Base-by-base conservation (phyloP, 1,140 invertebrate genomes). In the Eumeta japonica region DNA sequence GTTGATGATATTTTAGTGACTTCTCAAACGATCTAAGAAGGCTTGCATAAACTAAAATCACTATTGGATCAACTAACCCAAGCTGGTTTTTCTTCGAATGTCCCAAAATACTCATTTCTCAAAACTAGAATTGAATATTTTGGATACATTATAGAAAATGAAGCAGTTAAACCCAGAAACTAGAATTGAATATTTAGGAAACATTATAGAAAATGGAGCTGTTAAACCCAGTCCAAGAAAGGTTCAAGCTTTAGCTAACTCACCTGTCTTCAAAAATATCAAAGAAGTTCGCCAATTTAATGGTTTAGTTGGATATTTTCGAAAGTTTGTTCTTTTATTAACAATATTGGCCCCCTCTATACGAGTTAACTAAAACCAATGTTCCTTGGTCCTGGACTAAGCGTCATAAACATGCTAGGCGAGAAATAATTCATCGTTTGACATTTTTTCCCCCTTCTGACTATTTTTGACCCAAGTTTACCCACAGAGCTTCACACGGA, bases 401-500 rank as follows among this genome's bases (percentile, higher is more conserved):
- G 45, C 11, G 28, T 28, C 16, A 55, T 55, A 14, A 12, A 31
- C 12, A 11, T n/a, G n/a, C n/a, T n/a, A n/a, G n/a, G n/a, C n/a
- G n/a, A n/a, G n/a, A n/a, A n/a, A n/a, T 35, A 16, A 15, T 44
- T 1, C 19, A 17, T 1, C n/a, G 16, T 12, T 32, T 48, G 10
- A 28, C 15, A n/a, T n/a, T 13, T 12, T 11, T 2, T 36, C 13
- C 50, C 47, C 16, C 11, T 52, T 1, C 24, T 52, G 16, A 42
- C 41, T 11, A 24, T 55, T n/a, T 52, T 48, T 29, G 32, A 46
- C 39, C 45, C 49, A 7, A 16, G 20, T 3, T 38, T 41, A n/a
- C 20, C 40, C 5, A 27, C 52, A 1, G 54, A 62, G 28, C 14
- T 60, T 12, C 55, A 60, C 32, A 55, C 53, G 0, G 52, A 59